Conservation (phyloP, 2,113 vertebrate genomes). For the Amazona vittata region DNA sequence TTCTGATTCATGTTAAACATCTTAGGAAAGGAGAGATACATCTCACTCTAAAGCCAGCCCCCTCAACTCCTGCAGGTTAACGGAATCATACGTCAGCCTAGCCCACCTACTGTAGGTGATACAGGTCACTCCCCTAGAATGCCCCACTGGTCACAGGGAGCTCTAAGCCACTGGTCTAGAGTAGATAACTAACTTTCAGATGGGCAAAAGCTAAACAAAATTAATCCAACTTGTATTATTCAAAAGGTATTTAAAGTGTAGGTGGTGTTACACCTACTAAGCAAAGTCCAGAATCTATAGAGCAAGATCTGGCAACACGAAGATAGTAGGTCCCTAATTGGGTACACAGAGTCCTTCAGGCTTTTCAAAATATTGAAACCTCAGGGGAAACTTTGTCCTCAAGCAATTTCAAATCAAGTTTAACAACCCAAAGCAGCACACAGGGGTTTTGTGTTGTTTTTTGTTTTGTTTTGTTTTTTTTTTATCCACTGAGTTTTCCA, state of each 20-base stretch:
- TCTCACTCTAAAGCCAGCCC: background rate
- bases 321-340: background rate
- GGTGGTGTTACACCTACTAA: background rate
- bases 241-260: background rate
- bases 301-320: background rate
- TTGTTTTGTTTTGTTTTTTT: background rate
- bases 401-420: slow-evolving; percentile 17
- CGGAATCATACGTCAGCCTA: background rate
- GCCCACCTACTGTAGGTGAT: background rate
- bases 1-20: background rate
- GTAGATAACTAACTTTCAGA: background rate
- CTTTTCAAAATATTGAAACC: background rate
- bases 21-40: background rate
- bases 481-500: background rate
- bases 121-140: background rate
- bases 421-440: background rate
- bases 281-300: background rate
- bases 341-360: background rate
- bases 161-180: background rate
- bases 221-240: background rate
- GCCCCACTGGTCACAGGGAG: background rate
- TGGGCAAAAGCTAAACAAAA: background rate
- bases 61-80: background rate
- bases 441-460: background rate
- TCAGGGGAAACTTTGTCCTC: background rate